Base-by-base conservation (phyloP, 2,888 invertebrate genomes). In the Aleiodes leptofemur region DNA sequence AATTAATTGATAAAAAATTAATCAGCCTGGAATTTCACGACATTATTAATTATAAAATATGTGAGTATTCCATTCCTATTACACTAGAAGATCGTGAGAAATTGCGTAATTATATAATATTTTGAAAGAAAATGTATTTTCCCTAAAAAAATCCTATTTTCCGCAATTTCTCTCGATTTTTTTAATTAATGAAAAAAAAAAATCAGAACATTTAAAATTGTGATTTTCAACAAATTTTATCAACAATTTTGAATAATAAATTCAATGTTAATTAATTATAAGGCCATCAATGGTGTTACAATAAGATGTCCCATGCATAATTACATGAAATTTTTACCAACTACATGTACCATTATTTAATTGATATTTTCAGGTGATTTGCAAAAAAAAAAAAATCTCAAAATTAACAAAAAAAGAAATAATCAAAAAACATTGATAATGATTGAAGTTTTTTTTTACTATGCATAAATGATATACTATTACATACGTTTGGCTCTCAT, bases 271-370 rank as follows among this genome's bases (percentile, higher is more conserved):
- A 70, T 74, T 48, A 55, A 70, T 74, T 48, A 55, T 66, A 53
- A 66, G 61, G 23, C 53, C 83, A 85, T 86, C 87, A 88, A 87
- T 87, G 87, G 87, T 88, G 87, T 88, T 88, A 84, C 83, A 87
- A 82, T 83, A 82, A 76, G 69, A 74, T 69, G 69, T 69, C 75
- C 75, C 72, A 79, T 78, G 74, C 76, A 77, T 77, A 74, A 74
- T 77, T 78, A 69, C 72, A 43, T 74, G 51, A 69, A 64, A 38
- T 56, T 69, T 23, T 74, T 61, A 16, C 61, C 31, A 51, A 59
- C 31, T 31, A 69, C 74, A 71, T 71, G 76, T 72, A 78, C 57
- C 69, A 38, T 69, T 66, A 77, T 74, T 69, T 57, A n/a, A 72
- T 78, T 78, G 76, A 79, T 77, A 77, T 76, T 74, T 79, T 80